Conservation (phyloP, 2,888 invertebrate species). For the Orchestes rusci region DNA sequence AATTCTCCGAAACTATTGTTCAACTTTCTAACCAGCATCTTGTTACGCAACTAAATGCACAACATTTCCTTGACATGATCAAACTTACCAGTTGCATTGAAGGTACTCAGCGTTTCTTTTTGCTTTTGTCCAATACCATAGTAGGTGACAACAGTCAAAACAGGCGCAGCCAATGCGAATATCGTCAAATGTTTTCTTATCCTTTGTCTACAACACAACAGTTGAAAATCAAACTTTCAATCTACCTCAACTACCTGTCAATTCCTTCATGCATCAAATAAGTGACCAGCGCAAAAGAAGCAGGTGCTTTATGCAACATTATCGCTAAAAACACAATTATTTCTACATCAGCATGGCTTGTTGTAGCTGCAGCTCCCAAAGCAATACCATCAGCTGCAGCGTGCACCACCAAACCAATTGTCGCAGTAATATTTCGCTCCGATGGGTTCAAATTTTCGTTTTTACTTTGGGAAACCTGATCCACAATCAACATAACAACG, state of each 20-base stretch:
- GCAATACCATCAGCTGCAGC: conserved; percentile 98
- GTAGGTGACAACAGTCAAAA: conserved; percentile 84
- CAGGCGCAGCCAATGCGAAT: conserved; percentile 89
- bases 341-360: conserved; percentile 93
- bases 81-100: conserved; percentile 77
- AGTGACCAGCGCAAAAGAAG: conserved; percentile 97
- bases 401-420: conserved; percentile 94
- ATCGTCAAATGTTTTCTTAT: conserved; percentile 85
- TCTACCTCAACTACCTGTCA: conserved; percentile 53
- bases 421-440: conserved; percentile 83
- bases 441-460: conserved; percentile 54
- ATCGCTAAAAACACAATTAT: conserved; percentile 97
- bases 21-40: no score
- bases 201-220: conserved; percentile 49
- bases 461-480: conserved; percentile 61
- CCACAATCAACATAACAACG: conserved; percentile 94
- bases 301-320: conserved; percentile 99
- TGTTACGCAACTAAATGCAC: no score
- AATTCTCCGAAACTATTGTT: no score
- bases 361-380: conserved; percentile 95
- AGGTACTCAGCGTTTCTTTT: conserved; percentile 79
- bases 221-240: not conserved
- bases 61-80: no score
- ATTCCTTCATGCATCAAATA: conserved; percentile 93
- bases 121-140: conserved; percentile 90